Conservation (phyloP, 2,113 vertebrate genomes). For the Rhombomys opimus region DNA sequence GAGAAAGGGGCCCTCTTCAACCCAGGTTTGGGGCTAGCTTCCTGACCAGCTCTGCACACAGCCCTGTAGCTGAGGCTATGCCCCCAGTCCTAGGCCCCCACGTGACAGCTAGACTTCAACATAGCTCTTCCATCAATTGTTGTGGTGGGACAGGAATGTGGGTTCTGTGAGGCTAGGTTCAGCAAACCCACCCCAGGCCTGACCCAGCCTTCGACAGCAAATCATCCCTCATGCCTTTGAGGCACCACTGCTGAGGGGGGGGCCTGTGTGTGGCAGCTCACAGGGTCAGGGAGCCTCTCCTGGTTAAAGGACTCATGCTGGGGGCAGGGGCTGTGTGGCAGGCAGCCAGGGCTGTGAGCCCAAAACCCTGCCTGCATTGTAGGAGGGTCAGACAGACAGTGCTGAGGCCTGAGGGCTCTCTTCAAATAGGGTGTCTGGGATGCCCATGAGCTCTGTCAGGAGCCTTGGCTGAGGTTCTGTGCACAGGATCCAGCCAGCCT, state of each 20-base stretch:
- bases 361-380: not conserved
- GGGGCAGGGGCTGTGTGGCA: not conserved
- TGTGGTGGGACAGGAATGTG: not conserved
- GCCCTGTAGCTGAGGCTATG: not conserved
- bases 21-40: not conserved
- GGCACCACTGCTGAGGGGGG: not conserved
- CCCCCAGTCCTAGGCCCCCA: not conserved
- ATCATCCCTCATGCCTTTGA: not conserved
- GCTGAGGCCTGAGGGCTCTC: not conserved
- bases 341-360: not conserved
- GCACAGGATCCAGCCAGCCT: not conserved
- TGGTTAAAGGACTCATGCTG: not conserved
- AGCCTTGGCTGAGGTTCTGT: not conserved
- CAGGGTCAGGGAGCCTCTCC: not conserved
- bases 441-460: not conserved
- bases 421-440: not conserved
- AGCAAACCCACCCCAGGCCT: not conserved
- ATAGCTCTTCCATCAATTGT: not conserved
- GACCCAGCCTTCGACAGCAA: not conserved
- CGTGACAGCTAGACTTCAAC: not conserved
- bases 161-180: too few species aligned
- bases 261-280: not conserved
- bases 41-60: not conserved
- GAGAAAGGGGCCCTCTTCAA: not conserved
- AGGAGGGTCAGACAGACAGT: not conserved